phyloP scores from a whole-genome alignment of 2,888 invertebrate genomes.

The Rhopalosiphum nymphaeae region DNA sequence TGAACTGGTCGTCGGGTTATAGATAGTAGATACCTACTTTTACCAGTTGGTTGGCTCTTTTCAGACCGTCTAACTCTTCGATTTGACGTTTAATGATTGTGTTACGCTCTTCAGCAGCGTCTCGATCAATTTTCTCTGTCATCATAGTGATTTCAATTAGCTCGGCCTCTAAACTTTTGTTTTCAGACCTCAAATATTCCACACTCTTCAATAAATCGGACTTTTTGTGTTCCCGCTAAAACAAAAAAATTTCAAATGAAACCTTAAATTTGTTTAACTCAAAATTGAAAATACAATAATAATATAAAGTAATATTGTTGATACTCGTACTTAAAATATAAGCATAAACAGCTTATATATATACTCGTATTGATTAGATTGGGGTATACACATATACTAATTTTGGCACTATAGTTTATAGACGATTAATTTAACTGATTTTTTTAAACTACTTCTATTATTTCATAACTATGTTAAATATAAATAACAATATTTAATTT shows the following conservation, averaged over 20 bases:
- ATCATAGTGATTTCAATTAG: conserved; percentile 77
- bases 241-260: background rate
- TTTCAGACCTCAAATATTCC: conserved; percentile 78
- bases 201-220: conserved; percentile 83
- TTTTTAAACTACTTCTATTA: background rate
- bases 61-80: conserved; percentile 91
- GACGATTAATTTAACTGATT: background rate
- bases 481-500: background rate
- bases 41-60: conserved; percentile 92
- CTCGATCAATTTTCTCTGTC: conserved; percentile 85
- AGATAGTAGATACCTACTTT: conserved; percentile 72
- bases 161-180: conserved; percentile 76
- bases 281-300: background rate
- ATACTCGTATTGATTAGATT: background rate
- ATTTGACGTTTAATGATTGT: conserved; percentile 93
- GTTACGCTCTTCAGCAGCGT: conserved; percentile 84
- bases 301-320: background rate
- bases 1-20: no score
- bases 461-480: background rate
- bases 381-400: background rate
- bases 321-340: background rate
- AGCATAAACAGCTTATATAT: background rate
- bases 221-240: conserved; percentile 86
- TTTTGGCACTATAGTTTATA: background rate
- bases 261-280: background rate